Conservation (phyloP, 2,888 invertebrate genomes). For the Metellina segmentata region DNA sequence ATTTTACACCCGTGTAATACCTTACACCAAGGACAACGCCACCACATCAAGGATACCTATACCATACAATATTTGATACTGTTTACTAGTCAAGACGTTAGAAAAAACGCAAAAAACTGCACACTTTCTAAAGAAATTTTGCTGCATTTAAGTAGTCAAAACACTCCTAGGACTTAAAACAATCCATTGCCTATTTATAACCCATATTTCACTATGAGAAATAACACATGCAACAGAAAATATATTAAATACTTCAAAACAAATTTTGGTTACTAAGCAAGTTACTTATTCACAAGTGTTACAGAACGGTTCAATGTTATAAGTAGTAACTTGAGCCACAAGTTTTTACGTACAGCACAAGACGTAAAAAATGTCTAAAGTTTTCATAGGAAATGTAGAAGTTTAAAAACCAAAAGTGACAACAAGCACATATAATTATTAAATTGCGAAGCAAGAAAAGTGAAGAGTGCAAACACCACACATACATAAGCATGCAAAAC, state of each 20-base stretch:
- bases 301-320: neutral
- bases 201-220: neutral
- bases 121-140: too few relatives aligned
- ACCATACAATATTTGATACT: too few relatives aligned
- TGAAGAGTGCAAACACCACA: constrained; percentile 69
- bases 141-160: too few relatives aligned
- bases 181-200: neutral
- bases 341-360: neutral
- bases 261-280: neutral
- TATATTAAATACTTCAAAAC: neutral
- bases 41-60: too few relatives aligned
- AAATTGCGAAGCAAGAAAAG: constrained; percentile 68
- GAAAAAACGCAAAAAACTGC: too few relatives aligned
- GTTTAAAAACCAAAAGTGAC: constrained; percentile 58
- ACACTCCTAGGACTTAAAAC: too few relatives aligned
- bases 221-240: neutral
- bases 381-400: constrained; percentile 11
- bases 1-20: too few relatives aligned
- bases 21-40: too few relatives aligned
- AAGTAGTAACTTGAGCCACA: neutral
- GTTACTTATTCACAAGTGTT: neutral
- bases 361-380: neutral
- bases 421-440: constrained; percentile 69
- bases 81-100: too few relatives aligned
- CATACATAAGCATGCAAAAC: constrained; percentile 68